phyloP scores from a whole-genome alignment of 2,113 vertebrate species.

The Corythornis vintsioides region DNA sequence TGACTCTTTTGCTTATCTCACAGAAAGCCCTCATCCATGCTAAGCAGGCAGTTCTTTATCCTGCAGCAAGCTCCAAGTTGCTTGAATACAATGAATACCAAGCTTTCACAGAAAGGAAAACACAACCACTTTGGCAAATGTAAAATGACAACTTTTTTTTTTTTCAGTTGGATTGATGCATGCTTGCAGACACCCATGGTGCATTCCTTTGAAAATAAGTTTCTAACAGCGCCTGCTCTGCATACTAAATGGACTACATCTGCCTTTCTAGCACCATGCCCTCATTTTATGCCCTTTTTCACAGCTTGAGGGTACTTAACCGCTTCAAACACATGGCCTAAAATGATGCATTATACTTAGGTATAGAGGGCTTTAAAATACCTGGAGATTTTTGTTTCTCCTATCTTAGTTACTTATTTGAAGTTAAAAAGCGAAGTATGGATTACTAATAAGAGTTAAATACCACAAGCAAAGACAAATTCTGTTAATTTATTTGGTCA shows the following conservation, averaged over 20 bases:
- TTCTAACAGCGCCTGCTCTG: background rate
- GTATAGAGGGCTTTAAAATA: background rate
- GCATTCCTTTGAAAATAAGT: background rate
- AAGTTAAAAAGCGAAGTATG: background rate
- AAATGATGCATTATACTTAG: background rate
- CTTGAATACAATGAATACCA: conserved; percentile 11
- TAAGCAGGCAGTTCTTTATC: conserved; percentile 19
- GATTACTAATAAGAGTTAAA: background rate
- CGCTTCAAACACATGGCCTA: background rate
- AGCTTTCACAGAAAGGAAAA: conserved; percentile 46
- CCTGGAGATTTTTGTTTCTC: background rate
- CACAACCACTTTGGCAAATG: background rate
- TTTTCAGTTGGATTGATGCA: background rate
- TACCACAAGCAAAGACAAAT: background rate
- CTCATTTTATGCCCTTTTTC: background rate
- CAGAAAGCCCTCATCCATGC: background rate
- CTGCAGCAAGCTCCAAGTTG: background rate
- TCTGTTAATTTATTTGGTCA: background rate
- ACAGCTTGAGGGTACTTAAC: background rate
- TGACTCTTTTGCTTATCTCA: background rate
- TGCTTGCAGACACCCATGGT: background rate
- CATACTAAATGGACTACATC: background rate
- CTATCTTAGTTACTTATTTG: background rate
- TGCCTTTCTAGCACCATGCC: background rate
- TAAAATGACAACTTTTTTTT: background rate